These are phyloP conservation scores for Horisme vitalbata DNA, from an alignment of 2,888 invertebrate genomes.

Conservation along the genomic window DNA sequence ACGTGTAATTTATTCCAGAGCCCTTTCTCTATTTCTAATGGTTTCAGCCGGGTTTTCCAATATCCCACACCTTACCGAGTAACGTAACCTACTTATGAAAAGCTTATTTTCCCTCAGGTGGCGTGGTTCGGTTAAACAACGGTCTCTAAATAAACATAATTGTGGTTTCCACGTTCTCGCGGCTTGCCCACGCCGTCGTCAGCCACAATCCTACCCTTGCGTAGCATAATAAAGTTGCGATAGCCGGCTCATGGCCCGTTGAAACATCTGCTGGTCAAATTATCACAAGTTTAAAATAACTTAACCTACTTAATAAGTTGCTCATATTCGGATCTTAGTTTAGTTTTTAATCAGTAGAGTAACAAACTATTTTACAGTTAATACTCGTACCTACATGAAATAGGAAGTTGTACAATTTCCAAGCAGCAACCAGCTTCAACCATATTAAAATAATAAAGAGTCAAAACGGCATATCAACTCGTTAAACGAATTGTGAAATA, in stretches of 20 bases:
- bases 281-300: no score
- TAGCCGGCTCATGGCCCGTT: constrained; percentile 1
- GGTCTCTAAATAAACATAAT: constrained; percentile 25
- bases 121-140: constrained; percentile 13
- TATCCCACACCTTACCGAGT: background rate
- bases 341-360: no score
- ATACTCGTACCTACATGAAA: no score
- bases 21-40: constrained; percentile 1
- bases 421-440: no score
- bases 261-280: no score
- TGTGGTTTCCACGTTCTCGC: constrained; percentile 24
- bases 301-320: no score
- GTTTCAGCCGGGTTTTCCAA: constrained; percentile 3
- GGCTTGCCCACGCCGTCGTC: constrained; percentile 21
- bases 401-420: no score
- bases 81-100: background rate
- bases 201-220: constrained; percentile 27
- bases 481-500: constrained; percentile 37
- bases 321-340: no score
- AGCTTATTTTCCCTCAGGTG: constrained; percentile 6
- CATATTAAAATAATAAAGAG: no score
- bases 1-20: background rate
- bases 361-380: no score
- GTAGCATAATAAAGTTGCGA: constrained; percentile 17
- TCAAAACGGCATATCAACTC: no score